These are phyloP conservation scores for Ephialtes manifestator DNA, from an alignment of 2,888 invertebrate species.

Conservation along the genomic window DNA sequence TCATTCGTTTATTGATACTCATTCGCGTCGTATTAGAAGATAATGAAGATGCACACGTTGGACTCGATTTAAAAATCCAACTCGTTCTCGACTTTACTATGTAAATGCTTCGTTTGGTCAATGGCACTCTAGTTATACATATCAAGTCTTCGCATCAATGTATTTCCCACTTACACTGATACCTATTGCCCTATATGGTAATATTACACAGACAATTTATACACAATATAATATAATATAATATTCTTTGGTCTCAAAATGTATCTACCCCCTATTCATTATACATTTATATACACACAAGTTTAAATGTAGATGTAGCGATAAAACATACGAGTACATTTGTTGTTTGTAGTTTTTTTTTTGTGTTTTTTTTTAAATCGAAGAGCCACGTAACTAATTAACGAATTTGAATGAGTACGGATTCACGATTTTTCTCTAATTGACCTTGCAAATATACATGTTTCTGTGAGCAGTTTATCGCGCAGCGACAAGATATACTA, in stretches of 20 bases:
- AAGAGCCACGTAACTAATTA: slow-evolving; percentile 13
- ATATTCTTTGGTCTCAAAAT: slow-evolving; percentile 83
- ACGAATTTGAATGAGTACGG: not conserved
- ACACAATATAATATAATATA: slow-evolving; percentile 82
- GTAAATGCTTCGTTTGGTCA: slow-evolving; percentile 70
- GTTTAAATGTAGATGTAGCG: slow-evolving; percentile 67
- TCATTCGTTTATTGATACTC: slow-evolving; percentile 51
- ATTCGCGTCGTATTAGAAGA: slow-evolving; percentile 33
- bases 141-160: slow-evolving; percentile 65
- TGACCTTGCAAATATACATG: slow-evolving; percentile 48
- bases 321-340: slow-evolving; percentile 68
- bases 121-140: slow-evolving; percentile 66
- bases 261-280: slow-evolving; percentile 70
- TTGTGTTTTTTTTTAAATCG: slow-evolving; percentile 7
- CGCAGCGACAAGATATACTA: slow-evolving; percentile 60
- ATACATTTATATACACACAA: slow-evolving; percentile 73
- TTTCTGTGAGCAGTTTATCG: slow-evolving; percentile 50
- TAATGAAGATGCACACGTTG: slow-evolving; percentile 24
- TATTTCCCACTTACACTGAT: slow-evolving; percentile 66
- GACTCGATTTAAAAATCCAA: not conserved
- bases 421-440: slow-evolving; percentile 36
- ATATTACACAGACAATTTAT: slow-evolving; percentile 74
- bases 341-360: not conserved
- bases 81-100: slow-evolving; percentile 16
- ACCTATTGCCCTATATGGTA: slow-evolving; percentile 69